phyloP scores from a whole-genome alignment of 2,888 invertebrate species.

The Ligdia adustata region DNA sequence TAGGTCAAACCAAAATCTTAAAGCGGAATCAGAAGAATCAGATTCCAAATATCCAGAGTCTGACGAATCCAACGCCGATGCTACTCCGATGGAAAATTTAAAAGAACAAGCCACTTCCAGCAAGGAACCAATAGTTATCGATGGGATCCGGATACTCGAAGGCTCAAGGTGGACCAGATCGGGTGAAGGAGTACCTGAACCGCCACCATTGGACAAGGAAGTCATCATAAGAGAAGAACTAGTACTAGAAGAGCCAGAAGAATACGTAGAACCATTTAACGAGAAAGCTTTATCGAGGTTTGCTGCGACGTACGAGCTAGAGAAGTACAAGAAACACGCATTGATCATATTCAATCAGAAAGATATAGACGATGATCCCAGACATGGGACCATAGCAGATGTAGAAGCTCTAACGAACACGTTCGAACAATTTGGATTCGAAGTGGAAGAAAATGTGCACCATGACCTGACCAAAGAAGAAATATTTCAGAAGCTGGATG shows the following conservation, averaged over 20 bases:
- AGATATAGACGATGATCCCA: slow-evolving; percentile 51
- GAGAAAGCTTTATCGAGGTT: slow-evolving; percentile 48
- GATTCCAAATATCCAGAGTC: background rate
- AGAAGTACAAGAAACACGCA: slow-evolving; percentile 64
- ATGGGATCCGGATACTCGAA: background rate
- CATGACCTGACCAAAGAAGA: slow-evolving; percentile 54
- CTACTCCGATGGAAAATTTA: background rate
- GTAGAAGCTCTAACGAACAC: slow-evolving; percentile 52
- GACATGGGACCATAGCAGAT: slow-evolving; percentile 62
- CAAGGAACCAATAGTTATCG: background rate
- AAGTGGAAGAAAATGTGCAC: slow-evolving; percentile 44
- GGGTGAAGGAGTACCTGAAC: slow-evolving; percentile 5
- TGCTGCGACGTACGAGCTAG: slow-evolving; percentile 61
- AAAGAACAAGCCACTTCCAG: background rate
- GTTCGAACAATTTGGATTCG: slow-evolving; percentile 58
- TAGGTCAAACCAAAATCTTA: slow-evolving; percentile 3
- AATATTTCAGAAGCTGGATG: slow-evolving; percentile 50
- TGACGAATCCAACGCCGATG: slow-evolving; percentile 8
- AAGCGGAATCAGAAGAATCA: background rate
- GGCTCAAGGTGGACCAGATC: slow-evolving; percentile 1
- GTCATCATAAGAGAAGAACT: no score
- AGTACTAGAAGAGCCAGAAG: slow-evolving; percentile 1
- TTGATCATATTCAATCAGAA: slow-evolving; percentile 67
- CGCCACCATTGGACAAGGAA: background rate
- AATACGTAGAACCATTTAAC: background rate